These are phyloP conservation scores for Lanius ludovicianus DNA, from an alignment of 2,113 vertebrate genomes.

Conservation along the genomic window DNA sequence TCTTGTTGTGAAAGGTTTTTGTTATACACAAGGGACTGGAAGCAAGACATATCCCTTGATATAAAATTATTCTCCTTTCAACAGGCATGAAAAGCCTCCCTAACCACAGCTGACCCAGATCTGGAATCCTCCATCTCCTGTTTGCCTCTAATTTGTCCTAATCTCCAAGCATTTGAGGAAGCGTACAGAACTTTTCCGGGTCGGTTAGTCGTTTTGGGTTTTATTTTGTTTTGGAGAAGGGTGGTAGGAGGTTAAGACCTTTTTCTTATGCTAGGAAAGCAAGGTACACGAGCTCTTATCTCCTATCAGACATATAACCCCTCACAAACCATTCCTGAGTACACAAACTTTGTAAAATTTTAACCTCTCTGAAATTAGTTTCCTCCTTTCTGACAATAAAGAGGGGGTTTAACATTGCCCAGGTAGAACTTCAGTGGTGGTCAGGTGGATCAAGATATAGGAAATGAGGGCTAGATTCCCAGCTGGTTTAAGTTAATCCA, in stretches of 20 bases:
- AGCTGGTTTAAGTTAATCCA: background rate
- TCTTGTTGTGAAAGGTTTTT: background rate
- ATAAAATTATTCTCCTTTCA: background rate
- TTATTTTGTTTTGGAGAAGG: background rate
- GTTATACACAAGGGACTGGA: background rate
- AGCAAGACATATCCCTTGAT: background rate
- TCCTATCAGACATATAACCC: constrained; percentile 45
- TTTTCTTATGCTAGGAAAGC: constrained; percentile 44
- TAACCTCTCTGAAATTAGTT: constrained; percentile 65
- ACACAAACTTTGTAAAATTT: constrained; percentile 75
- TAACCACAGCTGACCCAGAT: background rate
- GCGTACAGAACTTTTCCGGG: background rate
- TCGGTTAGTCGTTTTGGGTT: fast-evolving
- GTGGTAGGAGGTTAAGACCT: background rate
- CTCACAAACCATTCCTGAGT: constrained; percentile 49
- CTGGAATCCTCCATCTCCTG: background rate
- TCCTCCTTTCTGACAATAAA: constrained; percentile 42
- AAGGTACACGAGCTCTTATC: constrained; percentile 65
- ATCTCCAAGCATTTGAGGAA: background rate
- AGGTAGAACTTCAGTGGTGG: constrained; percentile 8
- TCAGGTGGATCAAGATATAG: background rate
- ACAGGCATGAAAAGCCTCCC: background rate
- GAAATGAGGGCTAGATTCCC: background rate
- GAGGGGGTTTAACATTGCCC: background rate
- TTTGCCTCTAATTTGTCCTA: background rate